A percentile compares a stretch with the other conserved stretches of the same genome.
Evolutionary conservation across 2,113 vertebrate species (phyloP).

Genomic region (Phycodurus eques): DNA sequence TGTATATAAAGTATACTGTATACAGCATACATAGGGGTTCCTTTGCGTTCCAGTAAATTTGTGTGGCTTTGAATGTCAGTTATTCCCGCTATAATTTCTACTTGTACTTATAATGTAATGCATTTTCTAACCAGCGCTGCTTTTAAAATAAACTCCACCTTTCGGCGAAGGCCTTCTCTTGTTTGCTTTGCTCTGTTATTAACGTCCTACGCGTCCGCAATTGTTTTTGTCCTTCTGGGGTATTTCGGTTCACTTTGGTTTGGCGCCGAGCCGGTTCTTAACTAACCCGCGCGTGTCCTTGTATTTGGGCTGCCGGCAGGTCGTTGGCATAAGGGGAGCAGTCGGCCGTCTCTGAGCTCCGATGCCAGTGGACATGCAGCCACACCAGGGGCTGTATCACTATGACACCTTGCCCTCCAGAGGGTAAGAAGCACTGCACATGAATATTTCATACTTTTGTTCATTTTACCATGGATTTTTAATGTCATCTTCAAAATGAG

Average conservation of each 20-base stretch:
- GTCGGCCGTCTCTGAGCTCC: constrained; percentile 58
- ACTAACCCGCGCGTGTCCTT: constrained; percentile 28
- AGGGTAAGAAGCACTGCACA: constrained; percentile 56
- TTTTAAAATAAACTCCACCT: constrained; percentile 42
- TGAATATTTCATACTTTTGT: not conserved
- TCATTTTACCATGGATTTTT: not conserved
- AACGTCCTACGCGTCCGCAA: constrained; percentile 47
- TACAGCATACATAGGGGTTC: not conserved
- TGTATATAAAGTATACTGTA: not conserved
- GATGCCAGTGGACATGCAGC: constrained; percentile 82
- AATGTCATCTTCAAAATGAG: not conserved
- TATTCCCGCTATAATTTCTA: constrained; percentile 3
- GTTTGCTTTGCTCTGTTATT: constrained; percentile 55
- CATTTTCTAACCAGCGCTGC: constrained; percentile 8
- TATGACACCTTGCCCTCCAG: constrained; percentile 72
- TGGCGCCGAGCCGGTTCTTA: not conserved
- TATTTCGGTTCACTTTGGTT: constrained; percentile 37
- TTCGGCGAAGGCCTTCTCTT: constrained; percentile 29
- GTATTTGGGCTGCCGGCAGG: constrained; percentile 29
- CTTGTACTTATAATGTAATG: constrained; percentile 8
- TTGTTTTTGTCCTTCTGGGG: constrained; percentile 52
- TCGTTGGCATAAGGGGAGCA: constrained; percentile 66
- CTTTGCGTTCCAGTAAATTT: not conserved
- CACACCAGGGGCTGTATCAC: constrained; percentile 79
- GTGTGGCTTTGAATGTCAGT: not conserved